phyloP scores from a whole-genome alignment of 1,140 invertebrate genomes.

The Campodea augens region DNA sequence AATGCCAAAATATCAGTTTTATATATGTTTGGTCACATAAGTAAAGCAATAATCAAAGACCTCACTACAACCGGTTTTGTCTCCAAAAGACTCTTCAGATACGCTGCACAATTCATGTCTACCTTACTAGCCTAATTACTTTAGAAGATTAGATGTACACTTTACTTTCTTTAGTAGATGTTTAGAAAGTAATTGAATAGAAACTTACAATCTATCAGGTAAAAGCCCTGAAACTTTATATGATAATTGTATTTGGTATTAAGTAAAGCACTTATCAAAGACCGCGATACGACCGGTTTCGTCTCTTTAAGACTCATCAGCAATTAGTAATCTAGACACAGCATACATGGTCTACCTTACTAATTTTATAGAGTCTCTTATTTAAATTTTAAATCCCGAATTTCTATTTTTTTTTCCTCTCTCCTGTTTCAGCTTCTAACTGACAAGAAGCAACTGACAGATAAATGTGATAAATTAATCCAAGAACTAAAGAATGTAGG shows the following conservation, averaged over 20 bases:
- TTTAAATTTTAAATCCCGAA: neutral
- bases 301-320: no score
- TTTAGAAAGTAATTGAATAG: neutral
- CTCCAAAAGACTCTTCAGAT: no score
- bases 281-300: no score
- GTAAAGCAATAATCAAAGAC: slow-evolving; percentile 6
- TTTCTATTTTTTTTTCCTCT: neutral
- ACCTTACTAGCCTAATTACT: neutral
- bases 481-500: slow-evolving; percentile 31
- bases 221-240: no score
- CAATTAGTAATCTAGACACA: no score
- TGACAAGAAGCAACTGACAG: slow-evolving; percentile 41
- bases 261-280: no score
- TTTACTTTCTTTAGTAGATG: neutral
- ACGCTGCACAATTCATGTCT: neutral
- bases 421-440: slow-evolving; percentile 27
- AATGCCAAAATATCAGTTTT: neutral
- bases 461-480: slow-evolving; percentile 38
- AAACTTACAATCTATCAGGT: no score
- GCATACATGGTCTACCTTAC: neutral
- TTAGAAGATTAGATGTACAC: no score
- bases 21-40: neutral
- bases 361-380: neutral
- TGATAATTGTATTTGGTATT: no score
- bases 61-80: no score